These are phyloP conservation scores for Epizoanthus illoricatus DNA, from an alignment of 92 coral and sea anemone genomes.

Conservation along the genomic window DNA sequence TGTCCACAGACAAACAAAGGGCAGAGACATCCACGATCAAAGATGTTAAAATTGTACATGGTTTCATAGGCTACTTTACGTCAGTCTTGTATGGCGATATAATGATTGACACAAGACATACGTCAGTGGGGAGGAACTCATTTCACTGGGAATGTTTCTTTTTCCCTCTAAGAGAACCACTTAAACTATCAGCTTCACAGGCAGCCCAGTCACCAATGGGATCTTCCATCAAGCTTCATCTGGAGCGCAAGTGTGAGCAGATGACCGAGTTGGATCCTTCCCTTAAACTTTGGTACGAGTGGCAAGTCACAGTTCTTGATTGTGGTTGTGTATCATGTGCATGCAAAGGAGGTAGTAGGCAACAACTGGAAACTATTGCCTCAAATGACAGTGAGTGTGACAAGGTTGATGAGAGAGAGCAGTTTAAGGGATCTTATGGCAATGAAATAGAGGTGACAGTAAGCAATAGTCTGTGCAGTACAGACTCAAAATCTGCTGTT, in stretches of 20 bases:
- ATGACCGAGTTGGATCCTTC: neutral
- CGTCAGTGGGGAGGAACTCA: slow-evolving; percentile 36
- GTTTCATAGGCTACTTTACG: slow-evolving; percentile 55
- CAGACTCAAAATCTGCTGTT: neutral
- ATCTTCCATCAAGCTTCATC: slow-evolving; percentile 3
- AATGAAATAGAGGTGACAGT: neutral
- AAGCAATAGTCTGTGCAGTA: no score
- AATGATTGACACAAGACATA: slow-evolving; percentile 55
- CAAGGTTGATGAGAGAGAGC: neutral
- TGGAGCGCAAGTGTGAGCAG: slow-evolving; percentile 21
- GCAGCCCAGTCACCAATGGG: neutral
- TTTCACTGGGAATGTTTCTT: slow-evolving; percentile 66
- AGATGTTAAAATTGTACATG: slow-evolving; percentile 35
- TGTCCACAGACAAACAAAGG: neutral
- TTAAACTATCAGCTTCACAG: neutral
- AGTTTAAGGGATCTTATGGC: neutral
- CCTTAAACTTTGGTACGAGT: slow-evolving; percentile 25
- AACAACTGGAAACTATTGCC: neutral
- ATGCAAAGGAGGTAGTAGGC: neutral
- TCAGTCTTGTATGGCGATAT: slow-evolving; percentile 47
- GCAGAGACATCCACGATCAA: neutral
- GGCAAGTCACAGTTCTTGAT: slow-evolving; percentile 16
- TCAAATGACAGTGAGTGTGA: neutral
- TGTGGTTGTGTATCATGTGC: slow-evolving; percentile 6
- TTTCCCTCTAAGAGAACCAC: slow-evolving; percentile 48